Evolutionary conservation across 1,140 invertebrate species (phyloP), one percentile per base, ranked within the genome.

Genomic region (Gonioctena quinquepunctata): DNA sequence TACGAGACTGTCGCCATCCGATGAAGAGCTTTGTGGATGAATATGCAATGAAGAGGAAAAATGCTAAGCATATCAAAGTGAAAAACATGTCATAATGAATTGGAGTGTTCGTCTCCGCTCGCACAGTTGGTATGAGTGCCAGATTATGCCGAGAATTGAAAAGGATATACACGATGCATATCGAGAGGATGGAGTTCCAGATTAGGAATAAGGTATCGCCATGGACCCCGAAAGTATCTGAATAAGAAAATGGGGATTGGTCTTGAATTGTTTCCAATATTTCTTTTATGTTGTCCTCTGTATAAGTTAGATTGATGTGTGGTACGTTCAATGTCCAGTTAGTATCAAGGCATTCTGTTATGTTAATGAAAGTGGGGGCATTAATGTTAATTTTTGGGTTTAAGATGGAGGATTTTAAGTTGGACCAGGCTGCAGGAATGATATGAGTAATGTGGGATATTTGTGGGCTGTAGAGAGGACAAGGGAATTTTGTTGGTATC

Each of bases 401-500:
- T 52, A 69, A 25, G 1, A 50, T 16, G 42, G 50, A 69, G 1
- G 59, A 49, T 69, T 66, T 70, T 42, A 70, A 25, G 19, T 54
- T 70, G 3, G 68, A 65, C 68, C 62, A 70, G 5, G 33, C 62
- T 3, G 68, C 61, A 4, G 62, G 62, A n/a, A 70, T 52, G n/a
- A 70, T 64, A 27, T 70, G 68, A 4, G 49, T 56, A 33, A 59
- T 18, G 6, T 11, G 49, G 8, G 33, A 11, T 54, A 16, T 42
- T 8, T 21, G 21, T 2, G 42, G 23, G n/a, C n/a, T n/a, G n/a
- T n/a, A n/a, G n/a, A n/a, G n/a, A n/a, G n/a, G n/a, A n/a, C n/a
- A n/a, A n/a, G n/a, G n/a, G n/a, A n/a, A n/a, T n/a, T n/a, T n/a
- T n/a, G n/a, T n/a, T n/a, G n/a, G n/a, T n/a, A n/a, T n/a, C n/a